phyloP scores from a whole-genome alignment of 2,113 vertebrate species.

The Tragelaphus strepsiceros region DNA sequence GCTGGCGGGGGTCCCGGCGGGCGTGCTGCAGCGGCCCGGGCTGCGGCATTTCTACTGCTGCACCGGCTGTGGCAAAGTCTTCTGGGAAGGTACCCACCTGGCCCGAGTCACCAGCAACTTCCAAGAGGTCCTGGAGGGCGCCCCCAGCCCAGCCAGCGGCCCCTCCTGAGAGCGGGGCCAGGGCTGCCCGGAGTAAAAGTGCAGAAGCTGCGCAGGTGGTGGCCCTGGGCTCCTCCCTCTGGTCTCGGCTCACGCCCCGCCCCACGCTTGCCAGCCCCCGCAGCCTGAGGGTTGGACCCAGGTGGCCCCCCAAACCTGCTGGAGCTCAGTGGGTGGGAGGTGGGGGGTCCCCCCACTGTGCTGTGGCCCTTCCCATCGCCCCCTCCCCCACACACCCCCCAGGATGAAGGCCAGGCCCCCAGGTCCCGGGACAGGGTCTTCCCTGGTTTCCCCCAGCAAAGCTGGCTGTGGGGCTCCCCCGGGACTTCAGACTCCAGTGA shows the following conservation, averaged over 20 bases:
- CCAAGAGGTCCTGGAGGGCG: constrained; percentile 75
- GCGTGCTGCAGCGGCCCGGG: constrained; percentile 77
- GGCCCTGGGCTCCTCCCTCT: rapidly evolving
- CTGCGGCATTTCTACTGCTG: constrained; percentile 84
- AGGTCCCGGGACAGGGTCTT: neutral
- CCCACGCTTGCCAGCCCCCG: rapidly evolving
- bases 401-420: neutral
- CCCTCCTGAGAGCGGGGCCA: neutral
- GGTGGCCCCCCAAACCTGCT: neutral
- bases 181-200: neutral
- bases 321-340: neutral
- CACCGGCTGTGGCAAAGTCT: constrained; percentile 87
- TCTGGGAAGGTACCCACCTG: constrained; percentile 93
- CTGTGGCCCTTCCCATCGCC: rapidly evolving
- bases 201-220: rapidly evolving
- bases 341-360: neutral
- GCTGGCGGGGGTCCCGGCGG: constrained; percentile 77
- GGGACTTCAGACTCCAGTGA: neutral
- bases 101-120: constrained; percentile 81
- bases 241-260: rapidly evolving
- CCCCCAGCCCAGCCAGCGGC: neutral
- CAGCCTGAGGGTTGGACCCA: neutral
- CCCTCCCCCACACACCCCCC: too few relatives aligned
- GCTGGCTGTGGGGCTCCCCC: neutral
- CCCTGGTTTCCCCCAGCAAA: too few relatives aligned